Evolutionary conservation across 1,140 invertebrate species (phyloP).

Genomic region (Cyphomyrmex costatus): DNA sequence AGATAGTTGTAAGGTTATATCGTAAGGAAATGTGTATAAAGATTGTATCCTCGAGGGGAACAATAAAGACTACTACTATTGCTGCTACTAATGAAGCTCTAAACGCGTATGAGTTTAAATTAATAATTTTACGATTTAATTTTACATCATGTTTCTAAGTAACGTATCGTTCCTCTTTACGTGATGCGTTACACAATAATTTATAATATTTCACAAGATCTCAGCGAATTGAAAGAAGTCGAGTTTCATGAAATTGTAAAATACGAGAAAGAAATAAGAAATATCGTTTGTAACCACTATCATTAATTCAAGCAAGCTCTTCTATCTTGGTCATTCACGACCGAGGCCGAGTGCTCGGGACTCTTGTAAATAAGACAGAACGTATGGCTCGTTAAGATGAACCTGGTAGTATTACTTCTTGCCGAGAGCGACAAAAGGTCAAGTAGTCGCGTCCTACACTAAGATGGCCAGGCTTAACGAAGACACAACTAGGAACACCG

Average conservation of each 20-base stretch:
- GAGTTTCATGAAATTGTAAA: not conserved
- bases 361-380: slow-evolving; percentile 44
- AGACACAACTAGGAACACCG: not conserved
- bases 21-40: no score
- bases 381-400: slow-evolving; percentile 56
- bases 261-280: not conserved
- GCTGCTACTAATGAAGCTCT: not conserved
- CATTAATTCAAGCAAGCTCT: slow-evolving; percentile 40
- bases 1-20: no score
- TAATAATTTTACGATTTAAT: not conserved
- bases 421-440: slow-evolving; percentile 54
- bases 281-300: not conserved
- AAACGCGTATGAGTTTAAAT: not conserved
- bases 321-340: slow-evolving; percentile 16
- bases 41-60: no score
- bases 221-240: not conserved
- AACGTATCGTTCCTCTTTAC: not conserved
- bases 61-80: no score
- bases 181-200: not conserved
- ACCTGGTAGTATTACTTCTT: slow-evolving; percentile 58
- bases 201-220: not conserved
- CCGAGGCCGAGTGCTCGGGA: not conserved
- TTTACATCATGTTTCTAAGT: not conserved
- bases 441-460: slow-evolving; percentile 47
- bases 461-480: slow-evolving; percentile 24